Evolutionary conservation across 2,113 vertebrate species (phyloP).

Genomic region (Regulus satrapa): DNA sequence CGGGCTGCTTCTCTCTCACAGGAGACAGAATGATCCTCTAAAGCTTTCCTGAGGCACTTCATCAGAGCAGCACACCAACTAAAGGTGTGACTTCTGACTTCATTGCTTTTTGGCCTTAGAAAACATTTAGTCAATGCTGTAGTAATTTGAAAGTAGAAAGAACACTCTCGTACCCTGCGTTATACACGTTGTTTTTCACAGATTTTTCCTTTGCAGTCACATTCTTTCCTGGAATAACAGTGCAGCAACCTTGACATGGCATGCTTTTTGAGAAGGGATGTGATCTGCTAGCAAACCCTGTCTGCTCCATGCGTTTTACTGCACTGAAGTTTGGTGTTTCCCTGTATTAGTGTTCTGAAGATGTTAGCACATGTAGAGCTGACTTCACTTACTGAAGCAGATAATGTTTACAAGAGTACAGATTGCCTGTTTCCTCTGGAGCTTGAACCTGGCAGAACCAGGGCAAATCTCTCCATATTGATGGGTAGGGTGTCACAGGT

Average conservation of each 20-base stretch:
- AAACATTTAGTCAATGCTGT: not conserved
- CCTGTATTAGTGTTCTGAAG: not conserved
- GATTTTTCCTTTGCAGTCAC: not conserved
- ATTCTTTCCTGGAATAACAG: not conserved
- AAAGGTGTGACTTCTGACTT: not conserved
- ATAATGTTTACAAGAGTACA: not conserved
- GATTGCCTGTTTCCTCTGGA: not conserved
- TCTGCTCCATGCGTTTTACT: not conserved
- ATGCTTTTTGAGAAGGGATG: not conserved
- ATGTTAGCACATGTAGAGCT: not conserved
- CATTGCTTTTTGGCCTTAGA: not conserved
- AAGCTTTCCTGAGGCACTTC: not conserved
- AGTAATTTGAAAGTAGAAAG: not conserved
- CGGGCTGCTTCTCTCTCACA: not conserved
- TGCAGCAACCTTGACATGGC: not conserved
- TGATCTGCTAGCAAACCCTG: not conserved
- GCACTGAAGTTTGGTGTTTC: not conserved
- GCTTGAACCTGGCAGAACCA: not conserved
- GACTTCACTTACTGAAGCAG: not conserved
- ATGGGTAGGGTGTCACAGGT: not conserved
- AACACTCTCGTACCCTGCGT: not conserved
- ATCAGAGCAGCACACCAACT: not conserved
- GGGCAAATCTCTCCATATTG: not conserved
- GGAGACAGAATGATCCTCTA: not conserved
- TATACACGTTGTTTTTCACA: not conserved